phyloP scores from a whole-genome alignment of 2,888 invertebrate species.

The Eledone cirrhosa region DNA sequence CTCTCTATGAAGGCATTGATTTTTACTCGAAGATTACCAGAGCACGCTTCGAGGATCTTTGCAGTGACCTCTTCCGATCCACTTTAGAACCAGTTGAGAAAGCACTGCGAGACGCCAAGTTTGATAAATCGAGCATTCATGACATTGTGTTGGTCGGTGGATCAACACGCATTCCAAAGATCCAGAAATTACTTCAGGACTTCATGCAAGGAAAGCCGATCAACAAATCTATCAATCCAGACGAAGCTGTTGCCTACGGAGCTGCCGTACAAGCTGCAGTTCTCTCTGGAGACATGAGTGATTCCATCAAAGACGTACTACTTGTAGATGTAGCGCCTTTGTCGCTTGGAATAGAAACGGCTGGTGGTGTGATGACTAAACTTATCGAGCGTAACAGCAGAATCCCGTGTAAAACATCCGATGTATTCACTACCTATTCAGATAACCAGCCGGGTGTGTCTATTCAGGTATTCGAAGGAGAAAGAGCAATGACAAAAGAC shows the following conservation, averaged over 20 bases:
- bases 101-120: constrained; percentile 91
- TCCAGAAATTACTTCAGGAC: constrained; percentile 88
- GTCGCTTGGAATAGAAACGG: constrained; percentile 72
- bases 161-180: constrained; percentile 95
- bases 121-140: constrained; percentile 81
- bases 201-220: constrained; percentile 79
- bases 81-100: constrained; percentile 97
- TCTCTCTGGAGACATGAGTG: constrained; percentile 76
- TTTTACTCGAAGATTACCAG: constrained; percentile 93
- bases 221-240: constrained; percentile 96
- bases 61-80: constrained; percentile 91
- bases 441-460: constrained; percentile 77
- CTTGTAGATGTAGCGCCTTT: constrained; percentile 74
- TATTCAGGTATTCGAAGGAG: constrained; percentile 83
- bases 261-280: constrained; percentile 69
- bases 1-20: constrained; percentile 91
- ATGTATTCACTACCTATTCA: constrained; percentile 83
- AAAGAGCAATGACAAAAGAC: constrained; percentile 94
- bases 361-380: constrained; percentile 61
- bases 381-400: constrained; percentile 56
- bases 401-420: constrained; percentile 60
- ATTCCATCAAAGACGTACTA: constrained; percentile 82
- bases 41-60: constrained; percentile 95
- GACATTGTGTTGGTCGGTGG: constrained; percentile 81
- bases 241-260: constrained; percentile 90